Conservation (phyloP, 2,888 invertebrate species). For the Athalia rosae region DNA sequence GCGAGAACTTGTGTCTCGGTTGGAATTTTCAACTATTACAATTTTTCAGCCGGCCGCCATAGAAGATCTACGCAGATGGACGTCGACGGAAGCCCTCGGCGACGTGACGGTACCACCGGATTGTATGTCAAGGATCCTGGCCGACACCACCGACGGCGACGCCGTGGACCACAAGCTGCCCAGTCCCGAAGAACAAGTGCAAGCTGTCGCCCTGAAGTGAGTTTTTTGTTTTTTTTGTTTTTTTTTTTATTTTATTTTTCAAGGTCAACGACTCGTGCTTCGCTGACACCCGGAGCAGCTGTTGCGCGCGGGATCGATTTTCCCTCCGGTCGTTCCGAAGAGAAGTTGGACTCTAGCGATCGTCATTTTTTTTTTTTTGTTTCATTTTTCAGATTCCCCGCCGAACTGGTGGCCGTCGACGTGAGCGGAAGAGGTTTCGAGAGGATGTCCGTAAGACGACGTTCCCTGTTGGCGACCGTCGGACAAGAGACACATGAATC, state of each 20-base stretch:
- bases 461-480: conserved; percentile 80
- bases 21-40: conserved; percentile 39
- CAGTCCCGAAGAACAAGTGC: conserved; percentile 90
- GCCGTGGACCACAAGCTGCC: conserved; percentile 90
- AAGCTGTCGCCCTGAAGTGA: conserved; percentile 89
- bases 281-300: background rate
- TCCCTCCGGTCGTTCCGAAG: background rate
- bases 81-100: conserved; percentile 87
- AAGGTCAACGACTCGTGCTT: background rate
- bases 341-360: conserved; percentile 6
- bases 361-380: background rate
- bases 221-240: conserved; percentile 56
- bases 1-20: too few relatives aligned
- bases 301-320: background rate
- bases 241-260: too few relatives aligned
- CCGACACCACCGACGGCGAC: conserved; percentile 78
- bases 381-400: conserved; percentile 82
- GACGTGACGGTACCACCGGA: conserved; percentile 88
- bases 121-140: conserved; percentile 82
- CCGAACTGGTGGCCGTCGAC: conserved; percentile 92
- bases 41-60: conserved; percentile 87
- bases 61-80: conserved; percentile 89
- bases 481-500: conserved; percentile 57
- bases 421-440: conserved; percentile 91
- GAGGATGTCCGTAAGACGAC: conserved; percentile 90